Conservation (phyloP, 1,140 invertebrate genomes). For the Drosophila ambigua region DNA sequence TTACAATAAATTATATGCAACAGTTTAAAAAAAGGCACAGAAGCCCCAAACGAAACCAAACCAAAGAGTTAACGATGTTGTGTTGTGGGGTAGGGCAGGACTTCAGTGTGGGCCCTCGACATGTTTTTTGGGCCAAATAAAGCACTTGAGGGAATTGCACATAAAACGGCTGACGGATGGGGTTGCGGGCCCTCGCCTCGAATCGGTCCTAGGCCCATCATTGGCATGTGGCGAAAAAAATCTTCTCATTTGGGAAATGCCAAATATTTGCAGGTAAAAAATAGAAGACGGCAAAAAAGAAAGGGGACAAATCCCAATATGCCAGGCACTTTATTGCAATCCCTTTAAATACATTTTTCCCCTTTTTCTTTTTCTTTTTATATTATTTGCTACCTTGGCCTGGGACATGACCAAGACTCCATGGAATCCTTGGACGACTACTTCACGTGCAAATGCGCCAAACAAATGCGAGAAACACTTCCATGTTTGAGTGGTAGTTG, state of each 20-base stretch:
- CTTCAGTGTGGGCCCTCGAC: slow-evolving; percentile 10
- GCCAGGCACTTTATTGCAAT: slow-evolving; percentile 81
- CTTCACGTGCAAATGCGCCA: slow-evolving; percentile 67
- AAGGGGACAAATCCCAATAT: slow-evolving; percentile 78
- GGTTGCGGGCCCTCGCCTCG: slow-evolving; percentile 4
- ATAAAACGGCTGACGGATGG: slow-evolving; percentile 68
- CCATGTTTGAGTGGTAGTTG: too few relatives aligned
- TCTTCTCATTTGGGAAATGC: slow-evolving; percentile 73
- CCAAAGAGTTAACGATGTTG: slow-evolving; percentile 71
- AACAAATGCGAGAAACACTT: slow-evolving; percentile 63
- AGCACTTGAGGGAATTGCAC: slow-evolving; percentile 81
- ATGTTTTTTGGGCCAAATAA: slow-evolving; percentile 64
- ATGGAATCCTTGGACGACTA: slow-evolving; percentile 5
- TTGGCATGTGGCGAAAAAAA: slow-evolving; percentile 76
- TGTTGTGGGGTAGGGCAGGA: slow-evolving; percentile 6
- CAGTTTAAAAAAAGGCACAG: slow-evolving; percentile 51
- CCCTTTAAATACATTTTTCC: slow-evolving; percentile 78
- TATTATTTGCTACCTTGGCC: slow-evolving; percentile 40
- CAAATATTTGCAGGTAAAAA: slow-evolving; percentile 74
- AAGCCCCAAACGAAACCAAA: slow-evolving; percentile 11
- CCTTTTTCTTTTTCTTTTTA: slow-evolving; percentile 4
- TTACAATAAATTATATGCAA: slow-evolving; percentile 83
- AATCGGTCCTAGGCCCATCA: slow-evolving; percentile 52
- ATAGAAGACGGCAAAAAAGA: slow-evolving; percentile 24
- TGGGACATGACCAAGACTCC: background rate